Conservation (phyloP, 2,888 invertebrate species). For the Watsonalla cultraria region DNA sequence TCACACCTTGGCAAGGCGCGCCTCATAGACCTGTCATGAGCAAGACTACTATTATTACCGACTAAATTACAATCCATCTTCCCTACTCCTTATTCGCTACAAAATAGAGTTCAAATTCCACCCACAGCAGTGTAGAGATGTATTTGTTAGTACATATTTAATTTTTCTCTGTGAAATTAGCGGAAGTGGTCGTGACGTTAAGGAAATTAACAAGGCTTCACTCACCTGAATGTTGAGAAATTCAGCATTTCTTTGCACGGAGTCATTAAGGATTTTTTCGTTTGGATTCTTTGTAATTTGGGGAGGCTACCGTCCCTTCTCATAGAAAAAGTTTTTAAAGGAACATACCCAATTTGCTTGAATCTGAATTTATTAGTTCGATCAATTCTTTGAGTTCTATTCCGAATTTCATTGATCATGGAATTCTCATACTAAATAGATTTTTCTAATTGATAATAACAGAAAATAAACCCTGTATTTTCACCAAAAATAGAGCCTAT, state of each 20-base stretch:
- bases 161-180: constrained; percentile 33
- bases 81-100: neutral
- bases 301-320: neutral
- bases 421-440: too few species aligned
- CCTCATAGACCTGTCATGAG: constrained; percentile 1
- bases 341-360: too few species aligned
- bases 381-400: too few species aligned
- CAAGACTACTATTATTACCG: constrained; percentile 1
- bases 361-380: too few species aligned
- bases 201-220: constrained; percentile 12
- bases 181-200: constrained; percentile 38
- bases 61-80: neutral
- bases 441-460: too few species aligned
- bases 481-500: too few species aligned
- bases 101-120: neutral
- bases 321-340: neutral
- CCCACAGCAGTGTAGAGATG: neutral
- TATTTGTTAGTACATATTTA: constrained; percentile 19
- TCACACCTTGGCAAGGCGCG: neutral
- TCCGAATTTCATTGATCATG: too few species aligned
- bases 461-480: too few species aligned
- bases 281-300: neutral
- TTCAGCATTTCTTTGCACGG: neutral
- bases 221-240: constrained; percentile 31
- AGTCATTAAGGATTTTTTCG: neutral